Percentiles rank a stretch among this genome's conserved stretches.
These are phyloP conservation scores for Mixornis gularis DNA, from an alignment of 2,113 vertebrate genomes.

Conservation along the genomic window DNA sequence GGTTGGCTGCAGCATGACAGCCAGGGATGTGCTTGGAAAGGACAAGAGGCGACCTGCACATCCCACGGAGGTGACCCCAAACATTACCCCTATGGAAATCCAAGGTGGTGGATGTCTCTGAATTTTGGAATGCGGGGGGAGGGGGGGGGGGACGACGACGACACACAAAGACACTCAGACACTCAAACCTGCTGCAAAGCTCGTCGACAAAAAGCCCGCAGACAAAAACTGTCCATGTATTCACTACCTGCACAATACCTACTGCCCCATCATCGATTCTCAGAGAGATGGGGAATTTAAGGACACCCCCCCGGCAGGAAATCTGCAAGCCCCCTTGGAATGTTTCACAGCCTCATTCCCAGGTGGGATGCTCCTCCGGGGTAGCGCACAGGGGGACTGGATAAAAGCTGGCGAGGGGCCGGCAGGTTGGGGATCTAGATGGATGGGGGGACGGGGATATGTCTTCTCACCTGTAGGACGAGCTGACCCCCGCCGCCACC, in stretches of 20 bases:
- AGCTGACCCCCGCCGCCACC: conserved; percentile 74
- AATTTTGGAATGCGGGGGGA: not conserved
- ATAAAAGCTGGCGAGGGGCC: not conserved
- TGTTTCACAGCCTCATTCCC: not conserved
- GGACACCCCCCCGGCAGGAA: not conserved
- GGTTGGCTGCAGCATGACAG: not conserved
- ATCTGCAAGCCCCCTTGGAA: not conserved
- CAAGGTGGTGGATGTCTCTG: not conserved
- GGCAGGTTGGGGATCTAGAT: not conserved
- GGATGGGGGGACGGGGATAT: too few relatives aligned
- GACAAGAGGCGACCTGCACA: too few relatives aligned
- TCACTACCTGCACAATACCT: not conserved
- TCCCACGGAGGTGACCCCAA: not conserved
- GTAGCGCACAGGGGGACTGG: not conserved
- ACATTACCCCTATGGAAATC: not conserved
- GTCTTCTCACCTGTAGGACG: conserved; percentile 87
- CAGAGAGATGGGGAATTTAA: not conserved
- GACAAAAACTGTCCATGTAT: not conserved
- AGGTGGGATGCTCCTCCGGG: not conserved
- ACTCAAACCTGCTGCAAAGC: not conserved
- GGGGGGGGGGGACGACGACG: too few relatives aligned
- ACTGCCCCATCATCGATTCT: not conserved
- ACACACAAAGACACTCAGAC: not conserved
- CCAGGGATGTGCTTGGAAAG: not conserved
- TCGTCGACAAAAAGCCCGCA: not conserved